Conservation (phyloP, 2,113 vertebrate genomes). For the Nicator chloris region DNA sequence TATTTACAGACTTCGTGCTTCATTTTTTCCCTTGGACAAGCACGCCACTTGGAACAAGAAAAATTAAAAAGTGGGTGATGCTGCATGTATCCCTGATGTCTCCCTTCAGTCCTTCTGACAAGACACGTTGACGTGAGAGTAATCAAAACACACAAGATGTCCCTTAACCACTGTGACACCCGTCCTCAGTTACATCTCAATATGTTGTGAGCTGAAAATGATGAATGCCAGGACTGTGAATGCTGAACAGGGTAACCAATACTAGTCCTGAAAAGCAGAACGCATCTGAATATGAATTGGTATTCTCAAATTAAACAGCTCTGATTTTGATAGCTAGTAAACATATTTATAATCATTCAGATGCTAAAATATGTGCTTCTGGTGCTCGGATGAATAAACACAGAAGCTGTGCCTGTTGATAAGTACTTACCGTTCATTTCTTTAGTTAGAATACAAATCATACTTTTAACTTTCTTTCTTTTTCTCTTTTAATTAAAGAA, state of each 20-base stretch:
- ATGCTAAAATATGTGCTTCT: slow-evolving; percentile 60
- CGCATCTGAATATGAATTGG: slow-evolving; percentile 53
- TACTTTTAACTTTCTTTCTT: not conserved
- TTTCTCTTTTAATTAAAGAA: not conserved
- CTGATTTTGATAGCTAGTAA: slow-evolving; percentile 62
- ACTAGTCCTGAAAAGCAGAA: slow-evolving; percentile 1
- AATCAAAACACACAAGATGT: not conserved
- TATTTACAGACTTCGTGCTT: not conserved
- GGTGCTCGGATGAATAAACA: slow-evolving; percentile 57
- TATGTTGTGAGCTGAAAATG: not conserved
- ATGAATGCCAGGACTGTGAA: not conserved
- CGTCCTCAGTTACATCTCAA: not conserved
- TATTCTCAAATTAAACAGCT: slow-evolving; percentile 59
- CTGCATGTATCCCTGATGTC: not conserved
- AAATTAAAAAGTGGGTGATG: not conserved
- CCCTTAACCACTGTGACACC: not conserved
- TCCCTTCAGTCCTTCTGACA: not conserved
- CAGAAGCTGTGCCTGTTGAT: slow-evolving; percentile 44
- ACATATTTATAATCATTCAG: slow-evolving; percentile 54
- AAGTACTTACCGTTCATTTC: slow-evolving; percentile 40
- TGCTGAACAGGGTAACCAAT: slow-evolving; percentile 9
- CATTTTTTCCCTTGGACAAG: not conserved
- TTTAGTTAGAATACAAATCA: slow-evolving; percentile 32
- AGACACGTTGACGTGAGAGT: not conserved
- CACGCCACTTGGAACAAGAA: not conserved